Percentiles rank a stretch among this genome's conserved stretches.
Conservation (phyloP, 2,888 invertebrate species). For the Epicampocera succincta region DNA sequence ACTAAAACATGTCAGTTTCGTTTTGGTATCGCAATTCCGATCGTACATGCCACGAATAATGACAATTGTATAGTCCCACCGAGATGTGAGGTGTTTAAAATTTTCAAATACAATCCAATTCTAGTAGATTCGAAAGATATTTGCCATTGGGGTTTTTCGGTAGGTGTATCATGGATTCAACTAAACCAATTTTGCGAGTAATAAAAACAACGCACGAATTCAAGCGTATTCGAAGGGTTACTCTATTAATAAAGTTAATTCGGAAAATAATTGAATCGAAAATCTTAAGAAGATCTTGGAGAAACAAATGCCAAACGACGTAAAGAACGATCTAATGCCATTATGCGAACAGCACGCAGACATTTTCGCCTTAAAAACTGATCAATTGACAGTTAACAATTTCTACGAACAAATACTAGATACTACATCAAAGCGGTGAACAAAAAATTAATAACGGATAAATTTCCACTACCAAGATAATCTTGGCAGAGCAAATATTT, state of each 20-base stretch:
- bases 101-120: not conserved
- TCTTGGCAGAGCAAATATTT: no score
- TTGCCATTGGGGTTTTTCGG: not conserved
- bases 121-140: not conserved
- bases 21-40: not conserved
- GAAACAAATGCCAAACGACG: constrained; percentile 3
- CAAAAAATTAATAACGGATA: no score
- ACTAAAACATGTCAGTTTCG: not conserved
- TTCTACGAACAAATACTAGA: not conserved
- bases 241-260: constrained; percentile 1
- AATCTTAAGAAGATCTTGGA: not conserved
- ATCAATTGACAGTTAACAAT: constrained; percentile 33
- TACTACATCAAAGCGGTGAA: no score
- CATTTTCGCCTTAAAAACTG: constrained; percentile 20
- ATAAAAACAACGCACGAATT: constrained; percentile 32
- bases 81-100: not conserved
- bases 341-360: not conserved
- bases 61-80: not conserved
- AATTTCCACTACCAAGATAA: no score
- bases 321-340: not conserved
- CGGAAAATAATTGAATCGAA: not conserved
- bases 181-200: constrained; percentile 17
- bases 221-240: constrained; percentile 23
- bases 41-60: not conserved
- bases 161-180: constrained; percentile 6